These are phyloP conservation scores for Alviniconcha strummeri DNA, from an alignment of 2,888 invertebrate genomes.

Conservation along the genomic window DNA sequence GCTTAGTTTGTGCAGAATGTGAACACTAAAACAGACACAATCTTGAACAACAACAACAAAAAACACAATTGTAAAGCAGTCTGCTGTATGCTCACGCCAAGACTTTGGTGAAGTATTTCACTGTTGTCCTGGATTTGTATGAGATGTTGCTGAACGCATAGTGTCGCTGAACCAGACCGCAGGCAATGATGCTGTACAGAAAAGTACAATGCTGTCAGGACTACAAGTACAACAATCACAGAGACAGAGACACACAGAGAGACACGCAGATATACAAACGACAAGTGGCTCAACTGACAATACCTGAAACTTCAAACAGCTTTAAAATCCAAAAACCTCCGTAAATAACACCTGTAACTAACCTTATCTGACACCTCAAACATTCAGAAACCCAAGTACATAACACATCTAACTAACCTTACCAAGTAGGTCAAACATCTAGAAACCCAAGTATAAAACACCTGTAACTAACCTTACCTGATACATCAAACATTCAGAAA, in stretches of 20 bases:
- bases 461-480: neutral
- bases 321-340: constrained; percentile 41
- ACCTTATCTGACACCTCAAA: neutral
- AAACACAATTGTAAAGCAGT: too few species aligned
- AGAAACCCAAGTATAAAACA: too few species aligned
- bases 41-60: too few species aligned
- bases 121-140: constrained; percentile 76
- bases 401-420: constrained; percentile 70
- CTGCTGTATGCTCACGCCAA: constrained; percentile 22
- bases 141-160: constrained; percentile 78
- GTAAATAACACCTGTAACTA: neutral
- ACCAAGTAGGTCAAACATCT: constrained; percentile 75
- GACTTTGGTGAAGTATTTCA: constrained; percentile 77
- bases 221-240: neutral
- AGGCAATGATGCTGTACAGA: constrained; percentile 75
- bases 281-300: constrained; percentile 67
- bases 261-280: neutral
- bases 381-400: neutral
- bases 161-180: constrained; percentile 77
- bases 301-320: constrained; percentile 78
- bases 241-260: too few species aligned
- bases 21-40: too few species aligned
- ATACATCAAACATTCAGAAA: neutral
- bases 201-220: neutral
- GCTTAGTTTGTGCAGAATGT: too few species aligned